Percentiles rank a stretch among this genome's conserved stretches.
Conservation (phyloP, 2,113 vertebrate genomes). For the Martes martes region DNA sequence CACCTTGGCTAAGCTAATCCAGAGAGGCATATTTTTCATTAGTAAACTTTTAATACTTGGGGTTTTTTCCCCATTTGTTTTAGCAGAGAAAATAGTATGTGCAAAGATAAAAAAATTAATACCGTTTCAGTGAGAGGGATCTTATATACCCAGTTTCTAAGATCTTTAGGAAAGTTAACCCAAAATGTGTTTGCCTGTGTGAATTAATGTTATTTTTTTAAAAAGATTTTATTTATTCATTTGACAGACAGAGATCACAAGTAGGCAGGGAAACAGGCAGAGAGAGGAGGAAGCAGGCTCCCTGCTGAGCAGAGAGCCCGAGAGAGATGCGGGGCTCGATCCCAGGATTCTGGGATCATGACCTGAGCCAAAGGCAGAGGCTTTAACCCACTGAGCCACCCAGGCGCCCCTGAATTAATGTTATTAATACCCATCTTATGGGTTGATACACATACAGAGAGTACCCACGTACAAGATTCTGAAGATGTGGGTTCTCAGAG, state of each 20-base stretch:
- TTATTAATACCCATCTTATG: not conserved
- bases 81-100: not conserved
- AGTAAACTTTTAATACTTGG: not conserved
- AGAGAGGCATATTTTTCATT: not conserved
- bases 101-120: not conserved
- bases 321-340: rapidly evolving
- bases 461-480: not conserved
- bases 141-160: not conserved
- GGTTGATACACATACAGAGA: not conserved
- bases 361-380: no score
- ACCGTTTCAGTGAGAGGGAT: not conserved
- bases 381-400: no score
- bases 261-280: no score
- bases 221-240: no score
- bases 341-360: no score
- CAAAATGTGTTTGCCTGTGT: not conserved
- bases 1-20: not conserved
- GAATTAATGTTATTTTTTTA: not conserved
- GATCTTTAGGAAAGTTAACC: not conserved
- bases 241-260: no score
- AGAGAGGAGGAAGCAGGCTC: no score
- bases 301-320: no score
- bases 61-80: not conserved
- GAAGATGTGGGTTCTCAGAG: not conserved
- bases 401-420: not conserved